Percentiles rank a stretch among this genome's conserved stretches.
Evolutionary conservation across 2,113 vertebrate genomes (phyloP).

Genomic region (Solea senegalensis): DNA sequence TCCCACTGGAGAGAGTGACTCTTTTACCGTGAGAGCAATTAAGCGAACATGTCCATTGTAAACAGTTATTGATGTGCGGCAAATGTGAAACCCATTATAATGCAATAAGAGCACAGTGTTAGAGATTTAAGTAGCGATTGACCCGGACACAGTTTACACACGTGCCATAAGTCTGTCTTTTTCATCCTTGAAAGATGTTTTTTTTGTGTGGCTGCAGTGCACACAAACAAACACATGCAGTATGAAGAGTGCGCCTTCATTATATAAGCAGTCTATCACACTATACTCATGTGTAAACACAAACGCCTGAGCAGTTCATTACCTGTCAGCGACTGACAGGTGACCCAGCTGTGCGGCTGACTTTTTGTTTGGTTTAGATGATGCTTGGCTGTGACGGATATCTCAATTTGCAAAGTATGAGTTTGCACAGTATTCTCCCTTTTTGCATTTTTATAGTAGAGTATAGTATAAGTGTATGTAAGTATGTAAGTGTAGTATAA

Average conservation of each 20-base stretch:
- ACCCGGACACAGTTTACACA: too few species aligned
- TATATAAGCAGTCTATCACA: not conserved
- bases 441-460: too few species aligned
- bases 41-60: not conserved
- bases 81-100: not conserved
- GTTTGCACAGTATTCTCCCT: not conserved
- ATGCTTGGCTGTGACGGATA: not conserved
- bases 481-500: too few species aligned
- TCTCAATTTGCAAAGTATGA: slow-evolving; percentile 2
- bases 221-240: not conserved
- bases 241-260: not conserved
- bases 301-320: not conserved
- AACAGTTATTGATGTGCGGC: slow-evolving; percentile 5
- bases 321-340: not conserved
- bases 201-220: not conserved
- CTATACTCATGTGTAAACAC: not conserved
- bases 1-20: not conserved
- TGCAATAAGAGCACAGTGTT: not conserved
- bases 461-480: too few species aligned
- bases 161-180: too few species aligned
- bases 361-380: slow-evolving; percentile 5
- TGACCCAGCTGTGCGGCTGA: not conserved
- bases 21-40: slow-evolving; percentile 1
- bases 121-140: not conserved
- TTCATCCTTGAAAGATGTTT: too few species aligned